Base-by-base conservation (phyloP, 2,888 invertebrate genomes). In the Trypoxylon attenuatum region DNA sequence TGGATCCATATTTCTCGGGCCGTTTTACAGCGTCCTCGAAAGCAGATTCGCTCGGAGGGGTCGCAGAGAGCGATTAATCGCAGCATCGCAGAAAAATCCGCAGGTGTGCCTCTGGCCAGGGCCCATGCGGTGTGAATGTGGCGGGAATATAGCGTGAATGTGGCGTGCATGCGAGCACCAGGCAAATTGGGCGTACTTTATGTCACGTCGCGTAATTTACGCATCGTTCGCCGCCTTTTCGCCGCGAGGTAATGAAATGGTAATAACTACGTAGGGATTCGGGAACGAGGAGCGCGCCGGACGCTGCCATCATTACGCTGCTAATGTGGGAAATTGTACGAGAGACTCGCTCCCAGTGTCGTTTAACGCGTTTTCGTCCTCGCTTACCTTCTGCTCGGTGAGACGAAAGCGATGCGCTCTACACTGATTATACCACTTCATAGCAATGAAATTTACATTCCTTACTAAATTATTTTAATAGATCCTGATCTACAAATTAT, bases 251-350 rank as follows among this genome's bases (percentile, higher is more conserved):
- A 75, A 68, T 68, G 68, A 74, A 75, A 73, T 68, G 75, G 75
- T 75, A 71, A 74, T 73, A 75, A 73, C 68, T 61, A 74, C 68
- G 75, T 75, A 75, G 61, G 60, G 71, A 74, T 71, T 73, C 71
- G 76, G 69, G 64, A 58, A 73, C 73, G 61, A 45, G 52, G n/a
- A n/a, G n/a, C n/a, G 42, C 50, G 29, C 51, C 52, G 59, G 58
- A 13, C 38, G 29, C 56, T 53, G 63, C 47, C 64, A 53, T 70
- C 70, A 70, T 76, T 75, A 73, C 58, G 58, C 29, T 42, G 64
- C 65, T 76, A 76, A 75, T 75, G 73, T 73, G 76, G 76, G 76
- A 75, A 75, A 75, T 65, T 53, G 59, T 60, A 49, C n/a, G n/a
- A n/a, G n/a, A n/a, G n/a, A n/a, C n/a, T n/a, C n/a, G 25, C 8